Percentiles rank a stretch among this genome's conserved stretches.
These are phyloP conservation scores for Falco punctatus DNA, from an alignment of 2,113 vertebrate species.

Conservation along the genomic window DNA sequence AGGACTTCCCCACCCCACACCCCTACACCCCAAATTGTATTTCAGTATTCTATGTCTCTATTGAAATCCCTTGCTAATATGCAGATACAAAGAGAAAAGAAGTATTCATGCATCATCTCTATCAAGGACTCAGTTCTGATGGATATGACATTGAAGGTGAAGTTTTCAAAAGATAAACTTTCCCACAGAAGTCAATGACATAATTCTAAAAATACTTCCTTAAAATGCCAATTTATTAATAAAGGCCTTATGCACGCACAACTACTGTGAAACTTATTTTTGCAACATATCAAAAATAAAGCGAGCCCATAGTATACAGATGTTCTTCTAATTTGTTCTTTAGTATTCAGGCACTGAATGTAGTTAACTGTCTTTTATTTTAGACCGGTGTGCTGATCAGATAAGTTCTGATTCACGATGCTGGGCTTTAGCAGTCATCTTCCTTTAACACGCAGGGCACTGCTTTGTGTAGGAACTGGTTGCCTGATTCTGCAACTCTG, in stretches of 20 bases:
- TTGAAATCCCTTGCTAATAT: neutral
- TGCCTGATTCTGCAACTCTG: neutral
- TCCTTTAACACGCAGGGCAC: neutral
- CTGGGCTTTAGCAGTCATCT: neutral
- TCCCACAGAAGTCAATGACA: neutral
- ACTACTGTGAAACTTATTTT: neutral
- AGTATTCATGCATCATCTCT: neutral
- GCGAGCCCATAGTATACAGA: neutral
- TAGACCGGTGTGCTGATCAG: neutral
- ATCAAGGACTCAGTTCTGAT: constrained; percentile 4
- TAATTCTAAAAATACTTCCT: neutral
- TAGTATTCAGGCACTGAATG: neutral
- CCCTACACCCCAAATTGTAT: neutral
- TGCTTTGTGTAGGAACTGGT: neutral
- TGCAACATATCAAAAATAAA: neutral
- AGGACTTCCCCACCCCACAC: neutral
- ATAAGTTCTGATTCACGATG: neutral
- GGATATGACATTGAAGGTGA: neutral
- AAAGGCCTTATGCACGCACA: neutral
- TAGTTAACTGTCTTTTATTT: neutral
- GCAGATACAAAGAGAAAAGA: neutral
- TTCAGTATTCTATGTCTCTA: neutral
- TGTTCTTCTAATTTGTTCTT: neutral
- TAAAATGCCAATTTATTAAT: neutral
- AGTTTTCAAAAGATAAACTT: constrained; percentile 30